Evolutionary conservation across 2,797 vertebrate species (phyloP), one percentile per base, ranked within the genome.

Genomic region (Sitta carolinensis): DNA sequence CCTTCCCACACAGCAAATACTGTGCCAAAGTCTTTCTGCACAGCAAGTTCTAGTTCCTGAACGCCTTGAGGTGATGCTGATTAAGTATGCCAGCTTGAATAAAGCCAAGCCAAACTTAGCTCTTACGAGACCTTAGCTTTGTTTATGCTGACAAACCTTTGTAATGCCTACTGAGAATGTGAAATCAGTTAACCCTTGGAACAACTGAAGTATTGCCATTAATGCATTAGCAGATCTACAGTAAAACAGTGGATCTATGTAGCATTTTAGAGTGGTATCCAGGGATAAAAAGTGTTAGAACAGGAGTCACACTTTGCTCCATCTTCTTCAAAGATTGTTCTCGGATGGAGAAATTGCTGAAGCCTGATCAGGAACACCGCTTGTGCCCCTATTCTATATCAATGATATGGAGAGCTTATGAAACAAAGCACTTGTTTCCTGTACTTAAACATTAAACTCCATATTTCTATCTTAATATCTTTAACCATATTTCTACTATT

Each of bases 261-360:
- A 75, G 25, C 29, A 66, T 32, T 50, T 81, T 67, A 87, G 12
- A 32, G 43, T 63, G 18, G 9, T 17, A 61, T 52, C n/a, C 32
- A 61, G 17, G 8, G 8, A 23, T n/a, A 51, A 55, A 75, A 45
- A 0, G 1, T 2, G 0, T 36, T 64, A 55, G n/a, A 70, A 36
- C 9, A 52, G 25, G 43, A 23, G 11, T n/a, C 20, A 32, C 0
- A 0, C 1, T 79, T 58, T 64, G 11, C 23, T 76, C 27, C 2
- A 2, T 34, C 19, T 1, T 36, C 18, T 55, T 66, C 36, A 72
- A 47, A 84, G 47, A 21, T 43, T 92, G 17, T 69, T 78, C 30
- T 40, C 63, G 20, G 5, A 26, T 69, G 11, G 23, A 64, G 23
- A 36, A 82, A 47, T 2, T 68, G 26, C 17, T 76, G 58, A 42